A percentile compares a stretch with the other conserved stretches of the same genome.
Evolutionary conservation across 2,797 vertebrate genomes (phyloP).

Genomic region (Taeniopygia guttata): DNA sequence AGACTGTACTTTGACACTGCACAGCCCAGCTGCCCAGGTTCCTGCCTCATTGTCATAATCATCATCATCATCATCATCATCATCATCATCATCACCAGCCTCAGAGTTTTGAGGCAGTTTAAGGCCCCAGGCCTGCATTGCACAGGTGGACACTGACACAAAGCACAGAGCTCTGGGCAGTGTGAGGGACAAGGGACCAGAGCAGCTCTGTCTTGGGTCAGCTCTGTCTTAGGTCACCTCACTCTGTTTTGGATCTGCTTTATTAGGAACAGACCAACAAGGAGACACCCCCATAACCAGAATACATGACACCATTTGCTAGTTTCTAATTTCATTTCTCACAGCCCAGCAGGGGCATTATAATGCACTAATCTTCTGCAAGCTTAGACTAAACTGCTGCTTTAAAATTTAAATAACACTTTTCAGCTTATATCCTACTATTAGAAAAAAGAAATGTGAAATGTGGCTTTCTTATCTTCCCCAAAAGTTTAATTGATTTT

Average conservation of each 20-base stretch:
- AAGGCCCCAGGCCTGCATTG: neutral
- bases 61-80: too few relatives aligned
- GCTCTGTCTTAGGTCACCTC: neutral
- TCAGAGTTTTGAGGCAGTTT: neutral
- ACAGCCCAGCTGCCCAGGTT: neutral
- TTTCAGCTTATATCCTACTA: neutral
- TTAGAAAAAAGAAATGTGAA: neutral
- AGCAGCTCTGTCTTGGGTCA: neutral
- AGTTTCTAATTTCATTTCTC: neutral
- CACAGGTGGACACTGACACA: neutral
- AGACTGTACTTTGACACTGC: neutral
- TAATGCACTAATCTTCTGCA: neutral
- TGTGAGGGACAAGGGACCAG: neutral
- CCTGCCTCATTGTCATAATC: neutral
- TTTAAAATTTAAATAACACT: slow-evolving; percentile 29
- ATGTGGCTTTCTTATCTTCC: slow-evolving; percentile 9
- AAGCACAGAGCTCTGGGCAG: neutral
- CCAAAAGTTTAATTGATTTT: slow-evolving; percentile 44
- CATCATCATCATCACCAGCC: neutral
- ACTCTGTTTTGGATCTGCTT: neutral
- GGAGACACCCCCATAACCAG: neutral
- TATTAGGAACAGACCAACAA: neutral
- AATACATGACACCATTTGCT: neutral
- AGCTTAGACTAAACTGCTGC: neutral
- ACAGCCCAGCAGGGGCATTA: neutral